A percentile compares a stretch with the other conserved stretches of the same genome.
Evolutionary conservation across 2,797 vertebrate genomes (phyloP).

Genomic region (Acridotheres tristis): DNA sequence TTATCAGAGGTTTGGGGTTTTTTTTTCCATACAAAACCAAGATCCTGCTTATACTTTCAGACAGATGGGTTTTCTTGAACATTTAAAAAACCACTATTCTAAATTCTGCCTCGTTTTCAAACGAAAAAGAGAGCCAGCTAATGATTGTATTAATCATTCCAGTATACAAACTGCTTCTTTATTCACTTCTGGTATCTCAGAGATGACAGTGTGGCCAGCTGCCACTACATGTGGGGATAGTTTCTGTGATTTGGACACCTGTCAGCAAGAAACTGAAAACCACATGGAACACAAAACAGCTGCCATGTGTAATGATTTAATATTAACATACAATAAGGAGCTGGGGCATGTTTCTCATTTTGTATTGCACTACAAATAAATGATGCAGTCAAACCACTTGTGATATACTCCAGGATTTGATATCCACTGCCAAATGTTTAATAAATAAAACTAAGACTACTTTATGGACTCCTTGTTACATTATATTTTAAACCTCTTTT

Average conservation of each 20-base stretch:
- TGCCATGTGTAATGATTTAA: slow-evolving; percentile 46
- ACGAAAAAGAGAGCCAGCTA: neutral
- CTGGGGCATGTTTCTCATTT: neutral
- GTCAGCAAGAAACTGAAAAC: slow-evolving; percentile 65
- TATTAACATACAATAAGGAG: slow-evolving; percentile 44
- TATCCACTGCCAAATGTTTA: neutral
- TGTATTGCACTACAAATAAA: neutral
- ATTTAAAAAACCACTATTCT: neutral
- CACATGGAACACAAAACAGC: slow-evolving; percentile 40
- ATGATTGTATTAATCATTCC: neutral
- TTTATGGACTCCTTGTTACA: neutral
- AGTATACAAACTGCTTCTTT: neutral
- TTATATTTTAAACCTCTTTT: neutral
- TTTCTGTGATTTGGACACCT: slow-evolving; percentile 62
- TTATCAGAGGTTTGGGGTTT: fast-evolving
- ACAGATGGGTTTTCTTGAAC: neutral
- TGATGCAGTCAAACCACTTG: neutral
- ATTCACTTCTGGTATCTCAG: neutral
- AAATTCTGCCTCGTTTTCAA: neutral
- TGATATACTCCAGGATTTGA: neutral
- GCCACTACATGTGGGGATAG: slow-evolving; percentile 32
- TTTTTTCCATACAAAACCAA: neutral
- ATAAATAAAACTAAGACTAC: neutral
- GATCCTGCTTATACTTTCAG: neutral
- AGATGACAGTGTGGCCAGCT: slow-evolving; percentile 56